Conservation (phyloP, 2,888 invertebrate genomes). For the Ferrisia virgata region DNA sequence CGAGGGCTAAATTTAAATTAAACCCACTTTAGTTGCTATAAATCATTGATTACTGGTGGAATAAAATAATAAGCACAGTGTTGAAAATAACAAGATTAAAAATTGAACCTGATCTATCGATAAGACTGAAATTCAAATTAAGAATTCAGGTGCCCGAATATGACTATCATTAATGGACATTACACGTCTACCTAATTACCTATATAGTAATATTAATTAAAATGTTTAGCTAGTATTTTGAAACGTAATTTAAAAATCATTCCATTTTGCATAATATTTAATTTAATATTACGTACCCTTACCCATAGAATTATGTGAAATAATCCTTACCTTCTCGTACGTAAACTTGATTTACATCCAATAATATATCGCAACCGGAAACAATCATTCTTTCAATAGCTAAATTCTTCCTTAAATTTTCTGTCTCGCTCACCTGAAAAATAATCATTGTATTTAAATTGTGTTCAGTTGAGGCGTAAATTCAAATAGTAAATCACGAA, state of each 20-base stretch:
- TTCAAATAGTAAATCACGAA: background rate
- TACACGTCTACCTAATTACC: too few species aligned
- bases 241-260: too few species aligned
- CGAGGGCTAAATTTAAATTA: too few species aligned
- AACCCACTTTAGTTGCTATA: background rate
- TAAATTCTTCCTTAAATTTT: slow-evolving; percentile 84
- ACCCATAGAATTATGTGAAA: background rate
- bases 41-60: background rate
- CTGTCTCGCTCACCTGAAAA: slow-evolving; percentile 79
- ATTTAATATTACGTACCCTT: background rate
- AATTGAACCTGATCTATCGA: background rate
- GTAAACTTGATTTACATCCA: slow-evolving; percentile 91
- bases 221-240: too few species aligned
- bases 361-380: slow-evolving; percentile 86
- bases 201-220: too few species aligned
- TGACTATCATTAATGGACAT: background rate
- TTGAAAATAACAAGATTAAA: background rate
- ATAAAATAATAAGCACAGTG: background rate
- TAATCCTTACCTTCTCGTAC: slow-evolving; percentile 73
- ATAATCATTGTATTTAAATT: background rate
- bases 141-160: background rate
- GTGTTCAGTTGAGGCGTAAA: background rate
- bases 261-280: too few species aligned
- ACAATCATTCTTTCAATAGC: slow-evolving; percentile 91
- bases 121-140: background rate